phyloP scores from a whole-genome alignment of 2,888 invertebrate genomes.

The Hemithea aestivaria region DNA sequence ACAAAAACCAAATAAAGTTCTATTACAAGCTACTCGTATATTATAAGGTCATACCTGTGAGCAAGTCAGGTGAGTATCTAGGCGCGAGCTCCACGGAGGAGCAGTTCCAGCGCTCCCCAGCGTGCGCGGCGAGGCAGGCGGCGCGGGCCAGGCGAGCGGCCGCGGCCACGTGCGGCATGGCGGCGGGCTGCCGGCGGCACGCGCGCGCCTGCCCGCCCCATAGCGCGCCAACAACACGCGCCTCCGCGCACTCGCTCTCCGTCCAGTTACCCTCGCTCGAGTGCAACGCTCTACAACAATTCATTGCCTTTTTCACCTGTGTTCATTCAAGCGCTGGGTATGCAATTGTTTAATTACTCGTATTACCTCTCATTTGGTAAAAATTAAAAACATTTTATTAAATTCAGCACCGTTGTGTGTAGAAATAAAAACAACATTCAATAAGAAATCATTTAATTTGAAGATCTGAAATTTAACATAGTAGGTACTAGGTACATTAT shows the following conservation, averaged over 20 bases:
- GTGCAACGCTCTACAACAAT: constrained; percentile 52
- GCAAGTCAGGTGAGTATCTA: constrained; percentile 85
- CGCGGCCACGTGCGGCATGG: constrained; percentile 87
- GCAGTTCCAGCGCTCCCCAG: constrained; percentile 90
- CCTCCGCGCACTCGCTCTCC: constrained; percentile 60
- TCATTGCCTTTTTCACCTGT: too few species aligned
- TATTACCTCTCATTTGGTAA: too few species aligned
- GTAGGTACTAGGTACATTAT: neutral
- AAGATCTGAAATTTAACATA: too few species aligned
- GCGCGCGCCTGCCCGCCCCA: constrained; percentile 82
- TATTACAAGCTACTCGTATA: too few species aligned
- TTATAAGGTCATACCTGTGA: constrained; percentile 86
- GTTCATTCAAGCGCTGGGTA: too few species aligned
- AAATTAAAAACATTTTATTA: too few species aligned
- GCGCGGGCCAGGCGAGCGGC: constrained; percentile 84
- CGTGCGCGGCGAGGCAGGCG: constrained; percentile 85
- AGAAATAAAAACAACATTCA: too few species aligned
- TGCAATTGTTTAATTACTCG: too few species aligned
- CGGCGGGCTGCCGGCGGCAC: constrained; percentile 82
- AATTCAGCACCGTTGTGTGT: too few species aligned
- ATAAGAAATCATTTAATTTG: too few species aligned
- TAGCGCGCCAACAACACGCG: constrained; percentile 73
- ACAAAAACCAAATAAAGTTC: too few species aligned
- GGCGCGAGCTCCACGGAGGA: constrained; percentile 86
- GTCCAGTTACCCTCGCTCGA: constrained; percentile 72